phyloP scores from a whole-genome alignment of 2,888 invertebrate genomes.

The Pterostichus niger region DNA sequence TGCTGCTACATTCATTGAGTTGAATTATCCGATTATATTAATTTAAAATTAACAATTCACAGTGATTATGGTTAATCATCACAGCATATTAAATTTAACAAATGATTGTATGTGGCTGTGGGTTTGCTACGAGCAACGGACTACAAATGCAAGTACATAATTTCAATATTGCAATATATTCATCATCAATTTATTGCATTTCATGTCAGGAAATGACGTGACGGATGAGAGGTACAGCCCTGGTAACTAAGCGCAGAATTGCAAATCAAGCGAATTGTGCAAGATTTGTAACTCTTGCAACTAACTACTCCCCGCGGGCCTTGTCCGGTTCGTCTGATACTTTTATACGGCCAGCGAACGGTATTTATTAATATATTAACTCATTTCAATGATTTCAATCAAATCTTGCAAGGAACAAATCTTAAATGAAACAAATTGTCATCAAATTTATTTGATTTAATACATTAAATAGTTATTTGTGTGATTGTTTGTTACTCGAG shows the following conservation, averaged over 20 bases:
- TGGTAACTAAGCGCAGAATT: neutral
- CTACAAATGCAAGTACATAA: constrained; percentile 37
- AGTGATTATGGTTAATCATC: constrained; percentile 63
- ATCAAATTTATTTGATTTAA: too few species aligned
- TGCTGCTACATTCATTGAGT: constrained; percentile 38
- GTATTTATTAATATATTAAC: too few species aligned
- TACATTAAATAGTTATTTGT: too few species aligned
- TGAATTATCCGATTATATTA: constrained; percentile 62
- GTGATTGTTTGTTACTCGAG: too few species aligned
- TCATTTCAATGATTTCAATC: too few species aligned
- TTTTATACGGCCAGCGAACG: too few species aligned
- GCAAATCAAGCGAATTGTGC: neutral
- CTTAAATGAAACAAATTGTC: too few species aligned
- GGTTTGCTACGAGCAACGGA: neutral
- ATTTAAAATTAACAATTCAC: constrained; percentile 63
- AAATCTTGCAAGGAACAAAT: too few species aligned
- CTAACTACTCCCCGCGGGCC: too few species aligned
- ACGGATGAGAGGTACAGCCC: neutral
- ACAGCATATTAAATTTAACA: constrained; percentile 61
- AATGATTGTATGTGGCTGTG: constrained; percentile 32
- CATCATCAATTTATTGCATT: constrained; percentile 54
- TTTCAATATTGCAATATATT: constrained; percentile 59
- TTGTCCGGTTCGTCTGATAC: too few species aligned
- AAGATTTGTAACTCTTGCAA: too few species aligned
- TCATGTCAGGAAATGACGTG: constrained; percentile 15